These are phyloP conservation scores for Strix aluco DNA, from an alignment of 2,113 vertebrate species.

Conservation along the genomic window DNA sequence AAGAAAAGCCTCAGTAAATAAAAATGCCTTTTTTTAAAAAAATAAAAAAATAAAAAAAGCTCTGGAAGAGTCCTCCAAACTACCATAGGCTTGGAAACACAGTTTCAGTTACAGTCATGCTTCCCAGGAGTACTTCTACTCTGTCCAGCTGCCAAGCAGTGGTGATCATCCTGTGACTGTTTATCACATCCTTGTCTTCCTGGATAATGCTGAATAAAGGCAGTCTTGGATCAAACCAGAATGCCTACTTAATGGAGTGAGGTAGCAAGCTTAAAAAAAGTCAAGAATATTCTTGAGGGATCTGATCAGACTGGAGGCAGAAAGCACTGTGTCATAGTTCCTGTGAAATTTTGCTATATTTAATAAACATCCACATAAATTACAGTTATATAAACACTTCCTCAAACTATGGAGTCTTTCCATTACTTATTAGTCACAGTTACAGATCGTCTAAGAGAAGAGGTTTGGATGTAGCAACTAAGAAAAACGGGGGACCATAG, in stretches of 20 bases:
- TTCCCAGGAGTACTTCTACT: neutral
- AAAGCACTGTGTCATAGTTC: slow-evolving; percentile 26
- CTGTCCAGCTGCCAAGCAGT: neutral
- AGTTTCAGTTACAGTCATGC: neutral
- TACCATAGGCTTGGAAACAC: neutral
- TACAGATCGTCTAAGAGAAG: neutral
- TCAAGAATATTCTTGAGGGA: neutral
- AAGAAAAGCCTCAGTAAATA: neutral
- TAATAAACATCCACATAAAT: slow-evolving; percentile 43
- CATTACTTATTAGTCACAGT: neutral
- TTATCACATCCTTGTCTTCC: neutral
- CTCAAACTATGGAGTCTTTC: neutral
- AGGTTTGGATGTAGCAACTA: neutral
- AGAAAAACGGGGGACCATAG: neutral
- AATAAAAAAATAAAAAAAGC: neutral
- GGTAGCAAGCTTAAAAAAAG: neutral
- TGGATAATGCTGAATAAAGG: neutral
- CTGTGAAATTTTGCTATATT: slow-evolving; percentile 33
- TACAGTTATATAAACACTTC: slow-evolving; percentile 34
- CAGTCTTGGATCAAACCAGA: neutral
- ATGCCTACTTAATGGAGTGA: neutral
- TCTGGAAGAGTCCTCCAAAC: neutral
- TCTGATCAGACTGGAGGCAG: slow-evolving; percentile 7
- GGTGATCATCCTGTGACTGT: neutral
- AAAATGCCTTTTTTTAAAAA: neutral